Base-by-base conservation (phyloP, 2,888 invertebrate genomes). In the Tachina grossa region DNA sequence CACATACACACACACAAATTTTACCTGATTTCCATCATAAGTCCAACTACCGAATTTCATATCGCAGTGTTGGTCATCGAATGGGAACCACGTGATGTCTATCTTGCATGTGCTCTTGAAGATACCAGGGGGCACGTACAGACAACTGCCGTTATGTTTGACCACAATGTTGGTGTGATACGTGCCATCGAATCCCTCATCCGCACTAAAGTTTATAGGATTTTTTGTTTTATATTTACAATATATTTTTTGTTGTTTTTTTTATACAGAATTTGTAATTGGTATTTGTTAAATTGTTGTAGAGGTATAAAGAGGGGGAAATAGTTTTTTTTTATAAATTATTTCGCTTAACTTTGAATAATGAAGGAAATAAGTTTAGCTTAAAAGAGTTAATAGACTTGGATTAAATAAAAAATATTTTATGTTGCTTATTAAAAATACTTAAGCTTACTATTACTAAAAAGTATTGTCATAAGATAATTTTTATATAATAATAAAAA, bases 1-100 rank as follows among this genome's bases (percentile, higher is more conserved):
- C 72, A 79, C 49, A 79, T 13, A 75, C 79, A 79, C 55, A 80
- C 75, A 78, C 81, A 68, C 81, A 88, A 89, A 89, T 89, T 90
- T 92, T 96, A 97, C 97, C 97, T 97, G 97, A 95, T 96, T 96
- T 95, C 98, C 98, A 94, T 98, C 97, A 95, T 99, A 98, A 93
- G 99, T 99, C 99, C 99, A 99, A 95, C 99, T 98, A 94, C 99
- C 99, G 94, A 99, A 99, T 96, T 99, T 98, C 97, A 99, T 98
- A 94, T 97, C 97, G 95, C 99, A 99, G 94, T 97, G 96, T 96
- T 99, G 99, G 94, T 99, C 99, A 95, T 99, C 99, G 95, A 99
- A 99, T 94, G 99, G 99, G 95, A 99, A 99, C 99, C 99, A 99
- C 94, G 98, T 98, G 96, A 99, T 99, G 96, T 99, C 98, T 95